phyloP scores from a whole-genome alignment of 1,140 invertebrate species.

The Myzus persicae region DNA sequence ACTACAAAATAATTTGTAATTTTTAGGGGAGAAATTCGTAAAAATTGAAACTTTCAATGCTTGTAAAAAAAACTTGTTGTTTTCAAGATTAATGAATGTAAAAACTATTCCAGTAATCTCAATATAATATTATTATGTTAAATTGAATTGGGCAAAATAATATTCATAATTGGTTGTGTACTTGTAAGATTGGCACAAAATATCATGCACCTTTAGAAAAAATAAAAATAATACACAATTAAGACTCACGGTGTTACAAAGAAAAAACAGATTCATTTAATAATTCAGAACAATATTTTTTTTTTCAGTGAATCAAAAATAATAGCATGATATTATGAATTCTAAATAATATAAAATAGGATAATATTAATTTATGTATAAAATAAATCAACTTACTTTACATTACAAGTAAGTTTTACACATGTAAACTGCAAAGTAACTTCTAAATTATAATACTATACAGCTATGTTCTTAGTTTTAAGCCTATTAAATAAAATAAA shows the following conservation, averaged over 20 bases:
- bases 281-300: not conserved
- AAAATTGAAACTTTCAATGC: not conserved
- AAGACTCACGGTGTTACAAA: not conserved
- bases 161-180: too few relatives aligned
- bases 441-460: not conserved
- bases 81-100: too few relatives aligned
- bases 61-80: not conserved
- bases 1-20: not conserved
- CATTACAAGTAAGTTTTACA: not conserved
- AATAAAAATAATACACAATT: not conserved
- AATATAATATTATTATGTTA: too few relatives aligned
- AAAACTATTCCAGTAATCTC: too few relatives aligned
- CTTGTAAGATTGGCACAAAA: too few relatives aligned
- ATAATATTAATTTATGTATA: not conserved
- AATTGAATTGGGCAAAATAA: too few relatives aligned
- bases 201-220: too few relatives aligned
- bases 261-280: not conserved
- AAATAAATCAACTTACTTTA: not conserved
- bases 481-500: not conserved
- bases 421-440: not conserved
- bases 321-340: not conserved
- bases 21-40: not conserved
- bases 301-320: not conserved
- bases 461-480: not conserved
- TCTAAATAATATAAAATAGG: conserved; percentile 12